Evolutionary conservation across 2,797 vertebrate species (phyloP).

Genomic region (Myotis findleyi): DNA sequence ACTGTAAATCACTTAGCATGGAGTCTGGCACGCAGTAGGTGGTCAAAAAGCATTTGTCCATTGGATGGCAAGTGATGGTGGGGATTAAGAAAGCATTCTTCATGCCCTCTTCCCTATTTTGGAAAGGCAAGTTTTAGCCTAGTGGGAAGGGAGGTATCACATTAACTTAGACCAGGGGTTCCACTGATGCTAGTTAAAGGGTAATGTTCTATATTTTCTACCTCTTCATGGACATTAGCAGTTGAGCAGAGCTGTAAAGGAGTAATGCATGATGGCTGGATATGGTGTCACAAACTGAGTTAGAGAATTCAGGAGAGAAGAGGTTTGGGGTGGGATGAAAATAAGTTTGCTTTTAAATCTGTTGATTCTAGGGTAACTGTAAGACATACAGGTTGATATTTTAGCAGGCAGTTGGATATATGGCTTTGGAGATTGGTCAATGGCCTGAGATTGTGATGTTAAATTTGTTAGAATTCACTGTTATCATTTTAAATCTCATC

Average conservation of each 20-base stretch:
- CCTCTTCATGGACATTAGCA: background rate
- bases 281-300: background rate
- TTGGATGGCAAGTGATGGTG: background rate
- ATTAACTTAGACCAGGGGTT: background rate
- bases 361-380: background rate
- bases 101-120: background rate
- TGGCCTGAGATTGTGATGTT: background rate
- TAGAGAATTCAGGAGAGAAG: slow-evolving; percentile 37
- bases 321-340: background rate
- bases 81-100: background rate
- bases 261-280: background rate
- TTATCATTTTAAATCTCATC: slow-evolving; percentile 29
- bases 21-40: background rate
- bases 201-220: background rate
- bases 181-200: background rate
- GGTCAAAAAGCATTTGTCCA: background rate
- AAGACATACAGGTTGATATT: background rate
- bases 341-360: background rate
- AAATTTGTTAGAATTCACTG: background rate
- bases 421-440: background rate
- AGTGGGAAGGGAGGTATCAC: background rate
- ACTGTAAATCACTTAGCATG: background rate
- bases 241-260: background rate
- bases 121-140: background rate
- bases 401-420: background rate